Conservation (phyloP, 2,888 invertebrate genomes). For the Hoplodrina ambigua region DNA sequence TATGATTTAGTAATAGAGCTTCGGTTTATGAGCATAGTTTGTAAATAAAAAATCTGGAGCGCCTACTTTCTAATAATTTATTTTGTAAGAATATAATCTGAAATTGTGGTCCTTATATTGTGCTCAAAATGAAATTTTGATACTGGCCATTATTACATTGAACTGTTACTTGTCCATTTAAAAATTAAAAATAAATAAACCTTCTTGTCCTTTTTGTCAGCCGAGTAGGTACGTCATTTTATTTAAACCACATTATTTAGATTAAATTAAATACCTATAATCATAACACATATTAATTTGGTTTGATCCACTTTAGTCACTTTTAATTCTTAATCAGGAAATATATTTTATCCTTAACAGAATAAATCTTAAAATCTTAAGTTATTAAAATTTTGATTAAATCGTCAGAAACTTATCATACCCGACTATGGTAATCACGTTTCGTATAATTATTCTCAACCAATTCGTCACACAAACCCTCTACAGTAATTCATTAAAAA, state of each 20-base stretch:
- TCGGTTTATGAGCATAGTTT: slow-evolving; percentile 28
- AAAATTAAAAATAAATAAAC: no score
- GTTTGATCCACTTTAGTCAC: not conserved
- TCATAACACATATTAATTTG: no score
- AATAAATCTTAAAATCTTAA: not conserved
- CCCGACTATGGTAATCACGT: slow-evolving; percentile 22
- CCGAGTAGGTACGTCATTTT: no score
- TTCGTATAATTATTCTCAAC: slow-evolving; percentile 58
- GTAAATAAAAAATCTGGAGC: slow-evolving; percentile 21
- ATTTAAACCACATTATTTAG: no score
- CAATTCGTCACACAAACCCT: slow-evolving; percentile 61
- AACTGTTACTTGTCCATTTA: no score
- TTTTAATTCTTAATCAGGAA: no score
- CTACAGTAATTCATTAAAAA: slow-evolving; percentile 62
- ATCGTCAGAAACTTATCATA: slow-evolving; percentile 2
- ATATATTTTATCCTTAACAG: no score
- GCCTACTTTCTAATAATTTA: slow-evolving; percentile 4
- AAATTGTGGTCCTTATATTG: not conserved
- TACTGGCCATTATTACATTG: no score
- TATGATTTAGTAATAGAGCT: slow-evolving; percentile 74
- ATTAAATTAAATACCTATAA: no score
- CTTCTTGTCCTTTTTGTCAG: no score
- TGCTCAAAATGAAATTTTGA: no score
- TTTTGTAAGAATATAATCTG: not conserved
- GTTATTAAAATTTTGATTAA: not conserved